phyloP scores from a whole-genome alignment of 2,797 vertebrate species.

The Crenichthys baileyi region DNA sequence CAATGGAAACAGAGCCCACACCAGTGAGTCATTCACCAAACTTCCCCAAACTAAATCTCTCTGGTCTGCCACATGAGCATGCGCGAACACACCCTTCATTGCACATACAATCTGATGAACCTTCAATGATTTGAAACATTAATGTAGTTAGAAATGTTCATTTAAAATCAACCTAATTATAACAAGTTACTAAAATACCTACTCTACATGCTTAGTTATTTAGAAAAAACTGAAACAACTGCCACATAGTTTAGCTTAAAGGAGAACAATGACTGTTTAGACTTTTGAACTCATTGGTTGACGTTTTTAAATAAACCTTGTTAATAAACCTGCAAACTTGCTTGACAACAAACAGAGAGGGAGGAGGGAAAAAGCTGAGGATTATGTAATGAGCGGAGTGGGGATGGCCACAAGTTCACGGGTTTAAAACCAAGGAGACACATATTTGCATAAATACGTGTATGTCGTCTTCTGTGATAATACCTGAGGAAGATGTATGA shows the following conservation, averaged over 20 bases:
- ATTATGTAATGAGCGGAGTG: slow-evolving; percentile 52
- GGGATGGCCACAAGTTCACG: slow-evolving; percentile 54
- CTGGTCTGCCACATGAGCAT: neutral
- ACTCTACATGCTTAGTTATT: neutral
- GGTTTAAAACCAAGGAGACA: slow-evolving; percentile 33
- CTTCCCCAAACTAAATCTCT: slow-evolving; percentile 56
- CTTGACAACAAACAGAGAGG: neutral
- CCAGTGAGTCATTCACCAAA: slow-evolving; percentile 67
- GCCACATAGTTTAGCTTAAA: neutral
- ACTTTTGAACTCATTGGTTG: neutral
- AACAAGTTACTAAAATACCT: neutral
- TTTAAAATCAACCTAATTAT: neutral
- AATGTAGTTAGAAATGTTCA: neutral
- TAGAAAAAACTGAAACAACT: neutral
- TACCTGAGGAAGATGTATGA: neutral
- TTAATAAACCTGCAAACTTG: neutral
- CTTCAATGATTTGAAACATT: neutral
- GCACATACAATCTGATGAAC: neutral
- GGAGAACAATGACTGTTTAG: neutral
- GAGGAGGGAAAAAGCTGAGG: neutral
- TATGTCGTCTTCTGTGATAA: no score
- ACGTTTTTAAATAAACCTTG: no score
- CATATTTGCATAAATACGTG: slow-evolving; percentile 67
- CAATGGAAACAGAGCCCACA: slow-evolving; percentile 53
- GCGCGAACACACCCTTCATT: slow-evolving; percentile 4